These are phyloP conservation scores for Sebastiscus tertius DNA, from an alignment of 2,797 vertebrate genomes.

Conservation along the genomic window DNA sequence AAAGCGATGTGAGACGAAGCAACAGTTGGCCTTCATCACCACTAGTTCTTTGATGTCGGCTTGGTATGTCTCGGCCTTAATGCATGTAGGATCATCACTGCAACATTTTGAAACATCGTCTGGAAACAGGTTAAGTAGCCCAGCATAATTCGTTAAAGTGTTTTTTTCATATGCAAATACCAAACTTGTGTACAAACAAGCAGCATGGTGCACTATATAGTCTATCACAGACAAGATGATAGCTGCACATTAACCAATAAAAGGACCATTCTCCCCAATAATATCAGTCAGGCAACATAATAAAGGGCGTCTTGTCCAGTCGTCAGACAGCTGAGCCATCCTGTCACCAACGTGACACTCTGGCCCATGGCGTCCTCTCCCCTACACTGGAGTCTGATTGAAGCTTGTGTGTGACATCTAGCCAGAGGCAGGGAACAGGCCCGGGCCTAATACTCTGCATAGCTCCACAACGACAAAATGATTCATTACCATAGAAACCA, in stretches of 20 bases:
- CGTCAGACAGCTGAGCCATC: conserved; percentile 23
- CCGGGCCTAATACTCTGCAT: conserved; percentile 46
- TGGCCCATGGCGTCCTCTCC: not conserved
- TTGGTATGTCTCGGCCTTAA: not conserved
- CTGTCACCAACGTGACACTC: conserved; percentile 10
- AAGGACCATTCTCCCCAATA: not conserved
- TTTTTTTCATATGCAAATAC: not conserved
- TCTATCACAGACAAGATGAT: not conserved
- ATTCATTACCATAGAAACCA: conserved; percentile 75
- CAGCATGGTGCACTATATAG: not conserved
- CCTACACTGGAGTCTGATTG: conserved; percentile 19
- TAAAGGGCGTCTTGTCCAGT: conserved; percentile 6
- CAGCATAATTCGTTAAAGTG: not conserved
- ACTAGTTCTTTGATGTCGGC: too few relatives aligned
- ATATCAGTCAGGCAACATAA: not conserved
- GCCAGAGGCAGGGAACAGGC: conserved; percentile 49
- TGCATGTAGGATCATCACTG: not conserved
- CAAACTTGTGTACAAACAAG: not conserved
- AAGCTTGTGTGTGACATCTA: conserved; percentile 33
- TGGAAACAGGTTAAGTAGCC: not conserved
- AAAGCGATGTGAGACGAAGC: too few relatives aligned
- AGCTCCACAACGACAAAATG: conserved; percentile 64
- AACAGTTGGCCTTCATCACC: too few relatives aligned
- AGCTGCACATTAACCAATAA: not conserved
- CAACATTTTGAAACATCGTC: not conserved